phyloP scores from a whole-genome alignment of 1,140 invertebrate genomes.

The Drosophila virilis region DNA sequence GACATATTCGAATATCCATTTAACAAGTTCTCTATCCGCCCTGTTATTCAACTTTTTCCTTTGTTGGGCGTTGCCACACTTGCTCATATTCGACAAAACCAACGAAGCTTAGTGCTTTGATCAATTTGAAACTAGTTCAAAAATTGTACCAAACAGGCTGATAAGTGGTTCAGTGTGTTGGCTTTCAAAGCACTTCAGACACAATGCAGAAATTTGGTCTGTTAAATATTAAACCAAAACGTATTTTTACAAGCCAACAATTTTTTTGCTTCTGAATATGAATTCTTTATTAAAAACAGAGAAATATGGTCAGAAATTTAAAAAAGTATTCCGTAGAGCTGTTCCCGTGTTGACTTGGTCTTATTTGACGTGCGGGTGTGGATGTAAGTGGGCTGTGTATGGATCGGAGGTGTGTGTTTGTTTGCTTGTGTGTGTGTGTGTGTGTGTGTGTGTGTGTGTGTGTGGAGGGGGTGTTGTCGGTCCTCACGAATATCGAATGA shows the following conservation, averaged over 20 bases:
- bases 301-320: background rate
- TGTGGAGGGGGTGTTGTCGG: background rate
- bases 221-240: background rate
- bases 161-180: background rate
- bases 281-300: background rate
- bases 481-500: slow-evolving; percentile 1
- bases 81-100: too few relatives aligned
- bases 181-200: background rate
- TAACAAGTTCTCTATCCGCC: too few relatives aligned
- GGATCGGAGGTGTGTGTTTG: background rate
- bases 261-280: background rate
- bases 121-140: background rate
- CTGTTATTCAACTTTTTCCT: too few relatives aligned
- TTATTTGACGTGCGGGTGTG: slow-evolving; percentile 6
- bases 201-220: background rate
- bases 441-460: background rate
- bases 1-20: too few relatives aligned
- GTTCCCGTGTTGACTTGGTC: slow-evolving; percentile 17
- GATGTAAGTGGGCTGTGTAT: background rate
- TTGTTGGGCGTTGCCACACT: too few relatives aligned
- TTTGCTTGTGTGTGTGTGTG: background rate
- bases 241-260: too few relatives aligned
- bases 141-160: background rate
- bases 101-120: too few relatives aligned
- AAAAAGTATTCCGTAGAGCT: slow-evolving; percentile 16